Conservation (phyloP, 2,888 invertebrate species). For the Pammene aurita region DNA sequence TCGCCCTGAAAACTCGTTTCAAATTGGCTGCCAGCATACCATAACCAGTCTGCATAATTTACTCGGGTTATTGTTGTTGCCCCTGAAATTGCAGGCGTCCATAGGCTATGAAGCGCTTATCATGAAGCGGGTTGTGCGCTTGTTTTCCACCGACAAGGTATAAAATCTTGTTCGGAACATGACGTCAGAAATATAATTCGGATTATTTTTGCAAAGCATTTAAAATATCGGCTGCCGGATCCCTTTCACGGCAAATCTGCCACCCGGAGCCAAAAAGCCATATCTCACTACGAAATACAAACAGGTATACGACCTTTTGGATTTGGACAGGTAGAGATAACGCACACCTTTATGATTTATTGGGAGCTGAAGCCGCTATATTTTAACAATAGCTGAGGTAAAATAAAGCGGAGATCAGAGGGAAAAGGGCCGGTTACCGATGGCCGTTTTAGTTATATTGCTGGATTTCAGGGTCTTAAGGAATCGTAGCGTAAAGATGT, state of each 20-base stretch:
- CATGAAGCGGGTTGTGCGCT: no score
- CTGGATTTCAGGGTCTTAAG: constrained; percentile 10
- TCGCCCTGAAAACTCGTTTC: no score
- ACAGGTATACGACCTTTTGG: not conserved
- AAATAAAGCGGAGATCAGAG: constrained; percentile 28
- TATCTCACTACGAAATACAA: not conserved
- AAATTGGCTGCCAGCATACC: no score
- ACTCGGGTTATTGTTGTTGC: no score
- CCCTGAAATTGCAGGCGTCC: no score
- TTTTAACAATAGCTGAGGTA: constrained; percentile 36
- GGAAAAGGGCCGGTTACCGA: constrained; percentile 20
- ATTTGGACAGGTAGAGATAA: not conserved
- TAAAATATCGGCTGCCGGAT: constrained; percentile 35
- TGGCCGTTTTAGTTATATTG: constrained; percentile 3
- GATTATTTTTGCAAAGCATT: constrained; percentile 29
- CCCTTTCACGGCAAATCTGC: constrained; percentile 23
- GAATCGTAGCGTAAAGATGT: not conserved
- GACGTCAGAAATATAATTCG: constrained; percentile 1
- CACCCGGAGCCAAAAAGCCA: not conserved
- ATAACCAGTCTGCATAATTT: no score
- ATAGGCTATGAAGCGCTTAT: no score
- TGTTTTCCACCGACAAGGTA: not conserved
- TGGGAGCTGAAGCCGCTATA: constrained; percentile 34
- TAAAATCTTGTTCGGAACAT: not conserved
- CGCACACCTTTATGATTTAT: constrained; percentile 40